Percentiles rank a stretch among this genome's conserved stretches.
phyloP scores from a whole-genome alignment of 2,797 vertebrate species.

The Periophthalmus magnuspinnatus region DNA sequence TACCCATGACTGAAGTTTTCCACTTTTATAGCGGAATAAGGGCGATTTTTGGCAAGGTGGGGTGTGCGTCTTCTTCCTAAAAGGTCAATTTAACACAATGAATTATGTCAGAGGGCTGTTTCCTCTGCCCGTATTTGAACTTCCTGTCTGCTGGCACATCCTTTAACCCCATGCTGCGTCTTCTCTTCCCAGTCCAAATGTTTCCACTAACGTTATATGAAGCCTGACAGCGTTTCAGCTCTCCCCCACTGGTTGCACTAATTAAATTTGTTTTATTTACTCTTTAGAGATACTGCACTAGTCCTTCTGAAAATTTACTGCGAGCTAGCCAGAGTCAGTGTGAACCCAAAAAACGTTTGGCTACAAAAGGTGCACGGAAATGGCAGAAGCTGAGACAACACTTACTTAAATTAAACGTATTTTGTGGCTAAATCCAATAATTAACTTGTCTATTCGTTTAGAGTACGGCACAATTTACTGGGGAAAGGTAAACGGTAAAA shows the following conservation, averaged over 20 bases:
- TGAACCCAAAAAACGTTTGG: slow-evolving; percentile 34
- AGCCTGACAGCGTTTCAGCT: slow-evolving; percentile 20
- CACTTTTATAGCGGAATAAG: slow-evolving; percentile 12
- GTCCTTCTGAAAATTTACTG: slow-evolving; percentile 32
- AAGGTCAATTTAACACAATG: slow-evolving; percentile 57
- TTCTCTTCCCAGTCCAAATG: slow-evolving; percentile 48
- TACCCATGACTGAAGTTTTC: slow-evolving; percentile 32
- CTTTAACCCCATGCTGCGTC: slow-evolving; percentile 46
- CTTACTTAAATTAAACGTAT: slow-evolving; percentile 11
- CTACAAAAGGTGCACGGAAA: slow-evolving; percentile 35
- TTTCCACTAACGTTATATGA: slow-evolving; percentile 46
- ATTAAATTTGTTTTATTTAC: slow-evolving; percentile 52
- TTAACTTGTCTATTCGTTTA: not conserved
- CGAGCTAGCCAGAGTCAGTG: slow-evolving; percentile 36
- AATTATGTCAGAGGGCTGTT: slow-evolving; percentile 43
- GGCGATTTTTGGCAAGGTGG: slow-evolving; percentile 20
- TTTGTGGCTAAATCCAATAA: slow-evolving; percentile 18
- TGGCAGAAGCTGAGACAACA: slow-evolving; percentile 24
- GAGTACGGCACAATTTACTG: not conserved
- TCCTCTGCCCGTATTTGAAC: slow-evolving; percentile 58
- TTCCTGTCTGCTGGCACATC: slow-evolving; percentile 54
- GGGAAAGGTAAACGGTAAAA: not conserved
- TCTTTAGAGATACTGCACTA: slow-evolving; percentile 29
- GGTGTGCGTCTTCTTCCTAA: slow-evolving; percentile 23
- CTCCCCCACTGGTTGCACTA: slow-evolving; percentile 34